These are phyloP conservation scores for Meriones unguiculatus DNA, from an alignment of 2,113 vertebrate species.

Conservation along the genomic window DNA sequence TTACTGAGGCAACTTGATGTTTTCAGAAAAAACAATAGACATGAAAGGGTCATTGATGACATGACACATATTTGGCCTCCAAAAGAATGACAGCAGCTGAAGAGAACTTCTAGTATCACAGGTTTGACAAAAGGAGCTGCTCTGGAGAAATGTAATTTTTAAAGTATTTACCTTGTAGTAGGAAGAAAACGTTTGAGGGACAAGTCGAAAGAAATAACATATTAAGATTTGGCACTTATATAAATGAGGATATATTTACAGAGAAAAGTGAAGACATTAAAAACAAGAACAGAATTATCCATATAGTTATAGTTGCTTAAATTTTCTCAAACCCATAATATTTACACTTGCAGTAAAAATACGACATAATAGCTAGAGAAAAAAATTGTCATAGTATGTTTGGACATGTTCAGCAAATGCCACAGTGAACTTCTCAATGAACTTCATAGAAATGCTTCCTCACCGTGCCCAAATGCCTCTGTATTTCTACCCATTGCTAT, in stretches of 20 bases:
- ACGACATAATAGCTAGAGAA: background rate
- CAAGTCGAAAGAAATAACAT: constrained; percentile 34
- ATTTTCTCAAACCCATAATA: background rate
- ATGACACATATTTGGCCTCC: constrained; percentile 24
- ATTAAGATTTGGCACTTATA: background rate
- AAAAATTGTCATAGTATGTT: background rate
- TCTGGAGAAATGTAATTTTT: constrained; percentile 56
- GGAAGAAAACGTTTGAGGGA: constrained; percentile 34
- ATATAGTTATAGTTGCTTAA: background rate
- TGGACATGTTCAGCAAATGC: background rate
- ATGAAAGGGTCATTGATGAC: constrained; percentile 46
- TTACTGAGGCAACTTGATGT: constrained; percentile 47
- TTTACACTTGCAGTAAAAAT: background rate
- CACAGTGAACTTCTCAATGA: background rate
- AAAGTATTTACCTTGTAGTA: constrained; percentile 43
- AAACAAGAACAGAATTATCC: background rate
- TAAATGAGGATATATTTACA: background rate
- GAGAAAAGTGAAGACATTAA: constrained; percentile 6
- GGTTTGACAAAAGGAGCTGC: constrained; percentile 6
- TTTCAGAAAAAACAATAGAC: constrained; percentile 4
- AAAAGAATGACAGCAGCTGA: constrained; percentile 14
- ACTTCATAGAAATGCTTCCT: background rate
- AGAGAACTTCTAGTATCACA: background rate
- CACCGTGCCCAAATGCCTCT: background rate
- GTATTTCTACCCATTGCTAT: too few species aligned